Base-by-base conservation (phyloP, 2,888 invertebrate species). In the Sesia apiformis region DNA sequence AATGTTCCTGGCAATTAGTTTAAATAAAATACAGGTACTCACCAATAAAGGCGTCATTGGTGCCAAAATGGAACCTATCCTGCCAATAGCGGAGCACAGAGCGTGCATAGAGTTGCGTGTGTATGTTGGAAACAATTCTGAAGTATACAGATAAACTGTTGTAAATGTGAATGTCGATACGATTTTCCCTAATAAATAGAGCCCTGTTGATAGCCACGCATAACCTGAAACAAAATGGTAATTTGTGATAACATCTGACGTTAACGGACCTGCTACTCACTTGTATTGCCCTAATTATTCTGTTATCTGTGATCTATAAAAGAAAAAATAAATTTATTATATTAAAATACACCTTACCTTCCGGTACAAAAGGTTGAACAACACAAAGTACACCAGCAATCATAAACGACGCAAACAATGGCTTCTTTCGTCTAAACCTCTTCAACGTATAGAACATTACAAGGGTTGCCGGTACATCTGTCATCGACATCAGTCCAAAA, bases 381-480 rank as follows among this genome's bases (percentile, higher is more conserved):
- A 93, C 67, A 66, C 93, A 93, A 54, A 93, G 78, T 2, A 84
- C 54, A 1, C 91, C 92, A 38, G 92, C 92, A 23, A 88, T 59
- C 4, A 92, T 64, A 64, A 92, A 93, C 1, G 91, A 84, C 2
- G 72, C 72, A 40, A 90, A 90, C 59, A 93, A 74, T 0, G 92
- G 91, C 8, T 81, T 72, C 66, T 91, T 92, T 57, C 92, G 84
- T 51, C 91, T 92, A 50, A 84, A 84, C 52, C 80, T 74, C 58
- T 91, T 91, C 57, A 93, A 74, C 38, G 92, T 69, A 55, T 90
- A 84, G 62, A 90, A 91, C 3, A 91, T 87, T 5, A 90, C 66
- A 39, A 92, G 71, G 53, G 87, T 90, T 0, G 91, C 92, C 0
- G 93, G 93, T 38, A 93, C 74, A 59, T 88, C 93, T 4, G 92